Evolutionary conservation across 2,113 vertebrate genomes (phyloP).

Genomic region (Arizona elegans): DNA sequence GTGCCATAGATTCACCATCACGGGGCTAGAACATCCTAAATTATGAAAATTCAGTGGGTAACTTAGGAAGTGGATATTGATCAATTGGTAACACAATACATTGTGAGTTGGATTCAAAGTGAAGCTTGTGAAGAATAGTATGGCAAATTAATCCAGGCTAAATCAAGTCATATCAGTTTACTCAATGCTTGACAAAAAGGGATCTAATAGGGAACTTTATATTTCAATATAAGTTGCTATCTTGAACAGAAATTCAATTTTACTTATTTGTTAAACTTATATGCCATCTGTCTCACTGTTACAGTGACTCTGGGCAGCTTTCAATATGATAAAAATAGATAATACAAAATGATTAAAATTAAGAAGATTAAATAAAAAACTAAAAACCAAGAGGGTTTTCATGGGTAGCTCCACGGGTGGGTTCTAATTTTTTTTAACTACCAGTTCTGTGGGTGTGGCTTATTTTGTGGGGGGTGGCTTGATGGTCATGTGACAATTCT

Average conservation of each 20-base stretch:
- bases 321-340: not conserved
- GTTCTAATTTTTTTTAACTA: no score
- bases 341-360: not conserved
- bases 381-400: not conserved
- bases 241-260: not conserved
- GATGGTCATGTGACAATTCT: no score
- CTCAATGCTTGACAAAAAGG: not conserved
- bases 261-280: not conserved
- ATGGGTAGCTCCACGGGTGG: not conserved
- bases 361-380: not conserved
- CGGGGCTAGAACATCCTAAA: not conserved
- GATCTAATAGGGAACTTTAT: not conserved
- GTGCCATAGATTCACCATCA: no score
- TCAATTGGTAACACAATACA: not conserved
- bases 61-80: not conserved
- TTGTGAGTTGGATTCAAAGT: not conserved
- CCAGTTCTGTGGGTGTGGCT: no score
- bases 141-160: not conserved
- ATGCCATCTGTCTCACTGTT: not conserved
- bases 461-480: no score
- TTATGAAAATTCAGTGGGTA: not conserved
- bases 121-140: not conserved
- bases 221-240: not conserved
- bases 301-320: not conserved
- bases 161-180: not conserved